A percentile compares a stretch with the other conserved stretches of the same genome.
Evolutionary conservation across 2,113 vertebrate genomes (phyloP).

Genomic region (Aix galericulata): DNA sequence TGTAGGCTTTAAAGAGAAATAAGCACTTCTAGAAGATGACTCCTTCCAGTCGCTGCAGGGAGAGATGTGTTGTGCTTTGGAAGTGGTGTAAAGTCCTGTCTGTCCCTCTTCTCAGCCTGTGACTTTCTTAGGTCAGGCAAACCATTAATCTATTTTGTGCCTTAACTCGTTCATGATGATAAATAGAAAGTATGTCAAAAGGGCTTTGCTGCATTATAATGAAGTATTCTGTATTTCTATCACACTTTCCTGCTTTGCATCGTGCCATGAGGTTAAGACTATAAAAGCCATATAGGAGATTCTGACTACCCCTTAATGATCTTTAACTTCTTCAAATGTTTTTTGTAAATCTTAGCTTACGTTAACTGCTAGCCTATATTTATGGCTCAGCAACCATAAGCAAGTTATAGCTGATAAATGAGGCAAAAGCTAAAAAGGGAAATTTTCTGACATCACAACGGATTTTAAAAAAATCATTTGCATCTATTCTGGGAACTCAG

Average conservation of each 20-base stretch:
- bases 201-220: not conserved
- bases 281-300: not conserved
- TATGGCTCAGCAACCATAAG: not conserved
- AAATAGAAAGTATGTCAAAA: not conserved
- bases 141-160: not conserved
- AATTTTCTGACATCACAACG: conserved; percentile 52
- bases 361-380: conserved; percentile 20
- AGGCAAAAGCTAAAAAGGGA: conserved; percentile 64
- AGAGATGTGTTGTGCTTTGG: not conserved
- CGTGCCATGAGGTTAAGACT: not conserved
- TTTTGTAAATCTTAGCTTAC: not conserved
- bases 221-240: not conserved
- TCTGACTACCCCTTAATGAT: not conserved
- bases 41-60: not conserved
- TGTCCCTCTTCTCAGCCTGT: not conserved
- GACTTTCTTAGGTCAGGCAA: not conserved
- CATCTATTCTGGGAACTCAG: conserved; percentile 52
- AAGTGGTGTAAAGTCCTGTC: not conserved
- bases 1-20: not conserved
- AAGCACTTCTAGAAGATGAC: not conserved
- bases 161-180: not conserved
- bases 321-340: conserved; percentile 4
- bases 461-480: not conserved
- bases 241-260: not conserved
- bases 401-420: conserved; percentile 39